phyloP scores from a whole-genome alignment of 2,888 invertebrate species.

The Metellina segmentata region DNA sequence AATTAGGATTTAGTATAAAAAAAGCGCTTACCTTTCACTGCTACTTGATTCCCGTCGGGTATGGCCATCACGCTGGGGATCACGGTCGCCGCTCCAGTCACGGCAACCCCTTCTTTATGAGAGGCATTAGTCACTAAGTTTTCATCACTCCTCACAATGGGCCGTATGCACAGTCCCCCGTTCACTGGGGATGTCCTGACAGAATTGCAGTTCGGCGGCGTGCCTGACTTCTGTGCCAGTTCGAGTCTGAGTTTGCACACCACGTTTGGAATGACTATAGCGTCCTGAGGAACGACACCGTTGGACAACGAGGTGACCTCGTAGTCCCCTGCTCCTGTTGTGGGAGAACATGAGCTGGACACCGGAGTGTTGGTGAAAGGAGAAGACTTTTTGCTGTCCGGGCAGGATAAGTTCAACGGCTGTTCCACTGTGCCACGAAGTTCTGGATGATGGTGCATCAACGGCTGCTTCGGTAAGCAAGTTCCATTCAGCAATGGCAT shows the following conservation, averaged over 20 bases:
- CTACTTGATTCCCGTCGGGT: slow-evolving; percentile 39
- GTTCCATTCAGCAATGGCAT: slow-evolving; percentile 62
- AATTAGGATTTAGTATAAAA: neutral
- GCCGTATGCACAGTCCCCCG: slow-evolving; percentile 46
- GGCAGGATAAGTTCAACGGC: slow-evolving; percentile 71
- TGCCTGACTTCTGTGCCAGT: slow-evolving; percentile 47
- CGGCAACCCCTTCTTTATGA: slow-evolving; percentile 49
- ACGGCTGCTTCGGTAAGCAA: slow-evolving; percentile 16
- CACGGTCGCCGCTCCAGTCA: slow-evolving; percentile 19
- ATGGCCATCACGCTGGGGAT: slow-evolving; percentile 41
- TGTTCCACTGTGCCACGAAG: slow-evolving; percentile 54
- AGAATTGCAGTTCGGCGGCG: slow-evolving; percentile 56
- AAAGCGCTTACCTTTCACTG: slow-evolving; percentile 60
- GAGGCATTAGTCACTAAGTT: slow-evolving; percentile 47
- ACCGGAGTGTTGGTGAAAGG: slow-evolving; percentile 41
- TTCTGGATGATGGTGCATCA: slow-evolving; percentile 49
- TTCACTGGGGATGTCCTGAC: slow-evolving; percentile 50
- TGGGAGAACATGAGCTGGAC: slow-evolving; percentile 58
- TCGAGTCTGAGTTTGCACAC: slow-evolving; percentile 72
- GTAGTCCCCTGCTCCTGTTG: slow-evolving; percentile 22
- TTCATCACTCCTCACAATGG: slow-evolving; percentile 56
- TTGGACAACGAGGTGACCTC: slow-evolving; percentile 21
- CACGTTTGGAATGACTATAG: slow-evolving; percentile 60
- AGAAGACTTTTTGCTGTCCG: slow-evolving; percentile 66
- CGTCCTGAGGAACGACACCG: slow-evolving; percentile 20